Evolutionary conservation across 1,140 invertebrate species (phyloP), one percentile per base, ranked within the genome.

Genomic region (Achroia grisella): DNA sequence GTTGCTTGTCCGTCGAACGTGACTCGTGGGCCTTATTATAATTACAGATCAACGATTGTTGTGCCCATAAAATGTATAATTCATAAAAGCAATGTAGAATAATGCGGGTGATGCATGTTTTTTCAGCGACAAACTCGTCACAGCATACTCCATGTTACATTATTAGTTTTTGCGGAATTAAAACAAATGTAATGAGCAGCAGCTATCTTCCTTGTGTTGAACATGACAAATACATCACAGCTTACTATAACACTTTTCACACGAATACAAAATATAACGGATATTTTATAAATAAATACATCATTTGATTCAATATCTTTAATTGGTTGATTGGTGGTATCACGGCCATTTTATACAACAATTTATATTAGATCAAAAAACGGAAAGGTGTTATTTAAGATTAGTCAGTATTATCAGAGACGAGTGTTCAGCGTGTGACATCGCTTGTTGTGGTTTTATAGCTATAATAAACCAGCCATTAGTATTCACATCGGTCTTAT

Each of bases 11-110:
- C 62, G 56, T 68, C 64, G 63, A 74, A 76, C 71, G 75, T 77
- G 69, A 77, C 67, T 80, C 62, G 66, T 63, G 60, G 51, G 49
- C 65, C 72, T 73, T 71, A 81, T 84, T 84, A 80, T 71, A 84
- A 84, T 84, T 71, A 81, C 80, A 81, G 74, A 84, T 84, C 57
- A 73, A 71, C 73, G 72, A 80, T 81, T 78, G 80, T 81, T 81
- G 65, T 64, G 61, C 34, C 56, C 72, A 67, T 71, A 75, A 77
- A 71, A 78, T 82, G 76, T 76, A 76, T 79, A 78, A 82, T 80
- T 79, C 74, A 82, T 81, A 74, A 72, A 78, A 67, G 56, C 67
- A 65, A 65, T 65, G 62, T 48, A 62, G 58, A 65, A 66, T 63
- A 60, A 62, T 61, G 42, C 59, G 30, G 44, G 56, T 55, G 57